Conservation (phyloP, 2,888 invertebrate species). For the Amorpha juglandis region DNA sequence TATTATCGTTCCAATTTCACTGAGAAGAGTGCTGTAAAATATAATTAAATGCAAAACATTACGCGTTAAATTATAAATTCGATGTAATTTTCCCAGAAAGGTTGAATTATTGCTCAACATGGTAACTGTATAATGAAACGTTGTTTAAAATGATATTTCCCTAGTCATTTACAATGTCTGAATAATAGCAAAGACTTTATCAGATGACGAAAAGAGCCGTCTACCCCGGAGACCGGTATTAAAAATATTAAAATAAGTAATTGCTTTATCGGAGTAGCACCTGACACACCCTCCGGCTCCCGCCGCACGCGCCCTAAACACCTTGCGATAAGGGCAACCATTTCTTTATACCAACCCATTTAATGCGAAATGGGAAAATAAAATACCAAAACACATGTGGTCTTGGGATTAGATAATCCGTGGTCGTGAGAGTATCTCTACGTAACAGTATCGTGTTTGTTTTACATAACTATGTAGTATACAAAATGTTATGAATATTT, state of each 20-base stretch:
- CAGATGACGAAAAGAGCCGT: conserved; percentile 54
- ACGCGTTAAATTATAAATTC: background rate
- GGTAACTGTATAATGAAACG: background rate
- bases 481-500: background rate
- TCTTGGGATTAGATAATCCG: conserved; percentile 8
- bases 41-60: background rate
- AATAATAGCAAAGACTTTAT: conserved; percentile 60
- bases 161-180: conserved; percentile 47
- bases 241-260: conserved; percentile 80
- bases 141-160: conserved; percentile 31
- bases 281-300: conserved; percentile 60
- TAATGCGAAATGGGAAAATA: conserved; percentile 36
- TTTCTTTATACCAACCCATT: conserved; percentile 47
- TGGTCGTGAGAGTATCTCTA: background rate
- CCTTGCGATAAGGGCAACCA: conserved; percentile 65
- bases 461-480: background rate
- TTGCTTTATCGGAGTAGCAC: conserved; percentile 76
- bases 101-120: background rate
- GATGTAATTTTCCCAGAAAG: background rate
- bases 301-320: conserved; percentile 54
- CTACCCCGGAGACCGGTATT: conserved; percentile 61
- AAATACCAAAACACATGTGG: conserved; percentile 24
- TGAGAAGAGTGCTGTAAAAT: background rate
- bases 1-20: background rate
- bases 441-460: background rate